Conservation (phyloP, 2,888 invertebrate species). For the Cremastobaeus sp. region DNA sequence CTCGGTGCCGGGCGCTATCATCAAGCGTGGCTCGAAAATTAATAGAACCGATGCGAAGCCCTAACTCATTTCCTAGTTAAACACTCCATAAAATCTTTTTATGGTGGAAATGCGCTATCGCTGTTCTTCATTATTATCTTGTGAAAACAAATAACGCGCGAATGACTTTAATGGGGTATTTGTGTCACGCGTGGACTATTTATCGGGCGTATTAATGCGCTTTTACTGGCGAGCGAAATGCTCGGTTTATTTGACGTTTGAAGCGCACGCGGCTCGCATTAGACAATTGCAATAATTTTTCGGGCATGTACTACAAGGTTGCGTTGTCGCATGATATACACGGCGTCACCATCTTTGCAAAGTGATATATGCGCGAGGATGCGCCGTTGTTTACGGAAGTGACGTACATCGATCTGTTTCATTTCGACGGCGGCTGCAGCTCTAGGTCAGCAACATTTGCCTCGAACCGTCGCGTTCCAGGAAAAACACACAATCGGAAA, state of each 20-base stretch:
- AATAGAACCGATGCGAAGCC: conserved; percentile 26
- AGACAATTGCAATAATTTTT: conserved; percentile 23
- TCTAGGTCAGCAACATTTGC: conserved; percentile 61
- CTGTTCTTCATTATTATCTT: conserved; percentile 38
- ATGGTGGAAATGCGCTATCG: conserved; percentile 33
- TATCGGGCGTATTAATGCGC: conserved; percentile 23
- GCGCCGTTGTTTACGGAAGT: conserved; percentile 67
- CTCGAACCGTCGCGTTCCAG: conserved; percentile 11
- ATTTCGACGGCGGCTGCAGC: conserved; percentile 44
- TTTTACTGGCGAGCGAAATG: conserved; percentile 9
- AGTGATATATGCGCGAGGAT: conserved; percentile 41
- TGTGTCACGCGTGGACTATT: conserved; percentile 20
- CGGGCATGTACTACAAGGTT: neutral
- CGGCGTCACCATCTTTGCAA: conserved; percentile 33
- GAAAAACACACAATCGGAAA: conserved; percentile 26
- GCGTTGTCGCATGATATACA: conserved; percentile 22
- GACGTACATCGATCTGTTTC: conserved; percentile 66
- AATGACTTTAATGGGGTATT: conserved; percentile 38
- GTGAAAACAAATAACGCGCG: conserved; percentile 30
- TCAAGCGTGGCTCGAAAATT: conserved; percentile 28
- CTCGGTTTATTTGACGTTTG: conserved; percentile 7
- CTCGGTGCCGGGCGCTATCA: too few species aligned
- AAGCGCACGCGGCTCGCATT: neutral
- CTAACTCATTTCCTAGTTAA: conserved; percentile 30
- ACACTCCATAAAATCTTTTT: conserved; percentile 41